A percentile compares a stretch with the other conserved stretches of the same genome.
phyloP scores from a whole-genome alignment of 2,888 invertebrate genomes.

The Xylota segnis region DNA sequence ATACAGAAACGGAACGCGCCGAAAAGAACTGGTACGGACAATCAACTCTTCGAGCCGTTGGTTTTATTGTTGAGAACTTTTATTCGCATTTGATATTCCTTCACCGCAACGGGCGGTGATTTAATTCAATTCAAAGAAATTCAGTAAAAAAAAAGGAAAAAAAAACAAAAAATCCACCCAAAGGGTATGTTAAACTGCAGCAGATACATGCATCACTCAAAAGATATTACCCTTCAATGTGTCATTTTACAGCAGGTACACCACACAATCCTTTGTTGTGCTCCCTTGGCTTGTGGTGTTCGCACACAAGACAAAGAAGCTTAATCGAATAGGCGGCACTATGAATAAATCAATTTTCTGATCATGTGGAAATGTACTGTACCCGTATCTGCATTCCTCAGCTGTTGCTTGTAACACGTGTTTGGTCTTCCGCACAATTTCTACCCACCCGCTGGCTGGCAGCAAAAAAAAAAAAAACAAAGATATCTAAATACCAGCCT shows the following conservation, averaged over 20 bases:
- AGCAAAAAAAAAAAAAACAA: not conserved
- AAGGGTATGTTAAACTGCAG: constrained; percentile 24
- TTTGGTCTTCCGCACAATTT: constrained; percentile 55
- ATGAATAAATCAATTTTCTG: constrained; percentile 46
- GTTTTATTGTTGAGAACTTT: not conserved
- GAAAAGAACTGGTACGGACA: constrained; percentile 39
- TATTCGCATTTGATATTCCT: not conserved
- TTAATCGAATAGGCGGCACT: constrained; percentile 40
- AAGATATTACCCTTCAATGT: constrained; percentile 71
- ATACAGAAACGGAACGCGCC: constrained; percentile 32
- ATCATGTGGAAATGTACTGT: constrained; percentile 32
- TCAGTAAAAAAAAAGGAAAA: not conserved
- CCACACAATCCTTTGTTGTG: constrained; percentile 57
- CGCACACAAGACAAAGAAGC: constrained; percentile 43
- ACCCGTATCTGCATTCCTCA: constrained; percentile 53
- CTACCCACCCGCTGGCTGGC: constrained; percentile 56
- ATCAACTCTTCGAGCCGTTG: constrained; percentile 20
- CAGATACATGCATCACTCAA: constrained; percentile 64
- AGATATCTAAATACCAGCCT: constrained; percentile 46
- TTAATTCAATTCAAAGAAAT: constrained; percentile 5
- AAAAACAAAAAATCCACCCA: constrained; percentile 4
- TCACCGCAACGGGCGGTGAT: not conserved
- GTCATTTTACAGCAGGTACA: constrained; percentile 67
- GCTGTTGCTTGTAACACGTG: constrained; percentile 70
- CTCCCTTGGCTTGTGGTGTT: not conserved